Conservation (phyloP, 2,113 vertebrate genomes). For the Tupaia tana region DNA sequence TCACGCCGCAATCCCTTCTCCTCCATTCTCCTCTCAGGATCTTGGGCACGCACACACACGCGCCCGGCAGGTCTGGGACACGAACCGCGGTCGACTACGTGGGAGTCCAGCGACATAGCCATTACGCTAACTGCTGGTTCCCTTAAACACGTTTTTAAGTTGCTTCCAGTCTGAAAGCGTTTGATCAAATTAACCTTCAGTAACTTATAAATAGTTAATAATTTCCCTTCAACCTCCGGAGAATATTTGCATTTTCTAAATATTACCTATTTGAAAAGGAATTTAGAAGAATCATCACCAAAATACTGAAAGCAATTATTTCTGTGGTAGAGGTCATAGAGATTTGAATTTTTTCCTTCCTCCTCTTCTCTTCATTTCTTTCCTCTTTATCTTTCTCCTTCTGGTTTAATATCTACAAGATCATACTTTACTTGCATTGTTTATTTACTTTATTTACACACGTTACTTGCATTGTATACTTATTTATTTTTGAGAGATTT, state of each 20-base stretch:
- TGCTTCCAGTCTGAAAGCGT: slow-evolving; percentile 29
- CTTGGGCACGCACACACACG: too few species aligned
- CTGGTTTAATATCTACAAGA: not conserved
- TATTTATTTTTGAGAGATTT: too few species aligned
- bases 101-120: too few species aligned
- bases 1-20: too few species aligned
- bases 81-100: too few species aligned
- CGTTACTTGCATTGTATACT: too few species aligned
- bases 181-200: not conserved
- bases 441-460: not conserved
- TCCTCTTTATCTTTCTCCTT: not conserved
- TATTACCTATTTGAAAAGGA: not conserved
- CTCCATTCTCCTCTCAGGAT: too few species aligned
- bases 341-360: not conserved
- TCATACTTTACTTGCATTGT: not conserved
- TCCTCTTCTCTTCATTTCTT: not conserved
- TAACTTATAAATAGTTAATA: not conserved
- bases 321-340: not conserved
- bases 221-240: not conserved
- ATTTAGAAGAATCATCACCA: not conserved
- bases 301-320: slow-evolving; percentile 13
- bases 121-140: too few species aligned
- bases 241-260: slow-evolving; percentile 54
- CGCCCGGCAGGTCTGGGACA: too few species aligned
- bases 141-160: not conserved